These are phyloP conservation scores for Papilio polyxenes DNA, from an alignment of 1,140 invertebrate genomes.

Conservation along the genomic window DNA sequence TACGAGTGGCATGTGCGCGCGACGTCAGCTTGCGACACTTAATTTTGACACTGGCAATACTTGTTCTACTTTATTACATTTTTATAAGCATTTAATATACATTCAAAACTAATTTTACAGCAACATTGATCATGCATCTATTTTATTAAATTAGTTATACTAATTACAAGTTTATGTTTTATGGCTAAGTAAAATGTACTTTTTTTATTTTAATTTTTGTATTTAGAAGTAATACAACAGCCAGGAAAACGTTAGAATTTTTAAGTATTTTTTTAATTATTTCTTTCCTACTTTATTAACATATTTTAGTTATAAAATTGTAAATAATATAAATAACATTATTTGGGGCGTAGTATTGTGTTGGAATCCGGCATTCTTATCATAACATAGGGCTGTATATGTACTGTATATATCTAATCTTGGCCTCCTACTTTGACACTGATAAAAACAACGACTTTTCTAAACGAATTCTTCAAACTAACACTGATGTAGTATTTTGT, in stretches of 20 bases:
- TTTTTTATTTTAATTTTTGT: background rate
- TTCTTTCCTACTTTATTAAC: background rate
- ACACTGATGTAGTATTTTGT: slow-evolving; percentile 16
- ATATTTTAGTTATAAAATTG: background rate
- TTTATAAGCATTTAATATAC: background rate
- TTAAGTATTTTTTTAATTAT: background rate
- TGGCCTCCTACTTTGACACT: slow-evolving; percentile 61
- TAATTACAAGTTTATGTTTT: background rate
- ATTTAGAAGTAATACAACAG: background rate
- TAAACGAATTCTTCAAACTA: slow-evolving; percentile 50
- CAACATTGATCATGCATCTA: background rate
- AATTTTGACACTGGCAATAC: background rate
- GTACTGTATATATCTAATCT: slow-evolving; percentile 70
- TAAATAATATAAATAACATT: slow-evolving; percentile 31
- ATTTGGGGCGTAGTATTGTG: slow-evolving; percentile 57
- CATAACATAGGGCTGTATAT: slow-evolving; percentile 62
- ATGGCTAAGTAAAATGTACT: background rate
- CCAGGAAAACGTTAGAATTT: background rate
- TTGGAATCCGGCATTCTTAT: slow-evolving; percentile 65
- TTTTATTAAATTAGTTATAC: background rate
- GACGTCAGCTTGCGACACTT: background rate
- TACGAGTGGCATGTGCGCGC: slow-evolving; percentile 47
- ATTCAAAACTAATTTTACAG: background rate
- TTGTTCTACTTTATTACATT: background rate
- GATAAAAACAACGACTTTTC: slow-evolving; percentile 62